Evolutionary conservation across 2,113 vertebrate species (phyloP), one percentile per base, ranked within the genome.

Genomic region (Motacilla alba): DNA sequence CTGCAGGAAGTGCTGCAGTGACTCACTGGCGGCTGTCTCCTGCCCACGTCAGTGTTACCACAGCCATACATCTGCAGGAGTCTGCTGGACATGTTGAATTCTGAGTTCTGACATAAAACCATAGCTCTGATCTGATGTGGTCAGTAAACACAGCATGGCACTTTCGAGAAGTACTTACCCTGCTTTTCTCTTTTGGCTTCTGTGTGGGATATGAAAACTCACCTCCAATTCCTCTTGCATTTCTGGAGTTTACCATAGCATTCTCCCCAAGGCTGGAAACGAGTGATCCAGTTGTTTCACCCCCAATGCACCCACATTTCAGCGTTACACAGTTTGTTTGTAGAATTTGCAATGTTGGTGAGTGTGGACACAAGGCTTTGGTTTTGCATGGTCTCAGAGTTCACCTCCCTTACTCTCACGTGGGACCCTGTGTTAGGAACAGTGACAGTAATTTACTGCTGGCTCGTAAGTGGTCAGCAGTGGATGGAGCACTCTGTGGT

Each of bases 151-250:
- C 6, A 68, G 30, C 44, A 24, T 7, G 11, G 37, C 50, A 73
- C 49, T 85, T 95, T 76, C 74, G 81, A 93, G 81, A 95, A 83
- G 72, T 75, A 87, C 72, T 83, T 89, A 89, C 81, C 81, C 35
- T 47, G 47, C 43, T 92, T 64, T 86, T 72, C 46, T 28, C 10
- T 74, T 77, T 75, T 23, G 49, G 22, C 15, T 39, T 62, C 50
- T 49, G 31, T 0, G 0, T 47, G 27, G 39, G 35, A 79, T 1
- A 4, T 52, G 47, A 81, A 87, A 93, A 78, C 84, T 95, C 78
- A 95, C 87, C 87, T 94, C 55, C 52, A 82, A 59, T 69, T 84
- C 46, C 41, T 84, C 84, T 62, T 60, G 58, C 22, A 3, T 58
- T 74, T 91, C 74, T 67, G 64, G 20, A 39, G 35, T 50, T 83